Base-by-base conservation (phyloP, 2,113 vertebrate species). In the Stegostoma tigrinum region DNA sequence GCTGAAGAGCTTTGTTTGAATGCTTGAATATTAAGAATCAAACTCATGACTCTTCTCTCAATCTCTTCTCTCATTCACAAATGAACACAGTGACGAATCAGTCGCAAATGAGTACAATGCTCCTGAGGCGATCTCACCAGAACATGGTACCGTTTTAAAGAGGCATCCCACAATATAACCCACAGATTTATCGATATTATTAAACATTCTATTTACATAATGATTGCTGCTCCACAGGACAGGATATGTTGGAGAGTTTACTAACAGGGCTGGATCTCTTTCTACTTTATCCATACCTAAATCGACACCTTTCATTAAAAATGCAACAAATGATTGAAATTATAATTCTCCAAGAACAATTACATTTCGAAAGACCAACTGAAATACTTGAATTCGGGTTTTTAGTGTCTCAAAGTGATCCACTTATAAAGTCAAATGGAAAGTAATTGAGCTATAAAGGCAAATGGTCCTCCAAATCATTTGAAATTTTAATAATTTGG, bases 401-500 rank as follows among this genome's bases (percentile, higher is more conserved):
- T 67, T 5, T 5, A 75, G 34, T 52, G 14, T 72, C 67, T 72
- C 30, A 95, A 27, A 90, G 68, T 17, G 64, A 93, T 23, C 89
- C 89, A 38, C 15, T 93, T 93, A 67, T 17, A 67, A 95, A 95
- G 45, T 95, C 94, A 95, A 72, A 95, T 70, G 68, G 70, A 68
- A 27, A 93, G 66, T 72, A 95, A 95, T 72, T 70, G 67, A 24
- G 72, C 93, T 70, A 72, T 45, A 95, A 72, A 42, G 1, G 93
- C 42, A 95, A 72, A 70, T 72, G 67, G 23, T 42, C 38, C 45
- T 95, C 24, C 93, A 95, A 42, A 67, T 72, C 67, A 70, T 95
- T 72, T 68, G 48, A 61, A 95, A 95, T 95, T 72, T 95, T 72
- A 95, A 95, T 95, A 95, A 95, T 45, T 95, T 95, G 94, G 94